Percentiles rank a stretch among this genome's conserved stretches.
Conservation (phyloP, 37 sponge, comb jelly and placozoan genomes). For the Hexactinellida sp. region DNA sequence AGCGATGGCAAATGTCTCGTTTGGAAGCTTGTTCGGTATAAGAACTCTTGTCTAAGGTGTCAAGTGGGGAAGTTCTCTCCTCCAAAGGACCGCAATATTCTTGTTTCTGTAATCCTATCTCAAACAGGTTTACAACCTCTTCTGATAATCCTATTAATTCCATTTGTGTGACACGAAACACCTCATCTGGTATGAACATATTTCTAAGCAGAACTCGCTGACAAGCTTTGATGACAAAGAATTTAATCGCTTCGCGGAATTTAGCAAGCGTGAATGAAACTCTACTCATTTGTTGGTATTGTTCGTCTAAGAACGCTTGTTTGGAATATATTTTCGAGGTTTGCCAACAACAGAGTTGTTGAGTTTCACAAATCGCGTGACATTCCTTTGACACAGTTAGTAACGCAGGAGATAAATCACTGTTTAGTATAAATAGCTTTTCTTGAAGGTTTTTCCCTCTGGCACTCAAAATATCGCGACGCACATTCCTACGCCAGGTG, state of each 20-base stretch:
- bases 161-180: neutral
- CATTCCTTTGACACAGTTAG: neutral
- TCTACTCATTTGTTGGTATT: neutral
- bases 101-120: neutral
- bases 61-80: conserved; percentile 24
- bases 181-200: conserved; percentile 11
- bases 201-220: neutral
- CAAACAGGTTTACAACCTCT: neutral
- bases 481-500: conserved; percentile 79
- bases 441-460: conserved; percentile 53
- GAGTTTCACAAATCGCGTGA: conserved; percentile 3
- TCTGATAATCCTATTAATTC: neutral
- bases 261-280: conserved; percentile 13
- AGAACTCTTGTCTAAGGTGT: conserved; percentile 62
- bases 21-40: conserved; percentile 92
- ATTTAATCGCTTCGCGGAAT: conserved; percentile 6
- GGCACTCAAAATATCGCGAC: conserved; percentile 46
- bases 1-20: conserved; percentile 71
- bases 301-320: conserved; percentile 4
- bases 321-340: neutral
- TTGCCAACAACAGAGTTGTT: neutral
- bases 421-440: conserved; percentile 62
- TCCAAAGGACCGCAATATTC: neutral
- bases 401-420: conserved; percentile 17
- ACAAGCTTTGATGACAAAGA: conserved; percentile 14